phyloP scores from a whole-genome alignment of 2,797 vertebrate genomes.

The Heliangelus exortis region DNA sequence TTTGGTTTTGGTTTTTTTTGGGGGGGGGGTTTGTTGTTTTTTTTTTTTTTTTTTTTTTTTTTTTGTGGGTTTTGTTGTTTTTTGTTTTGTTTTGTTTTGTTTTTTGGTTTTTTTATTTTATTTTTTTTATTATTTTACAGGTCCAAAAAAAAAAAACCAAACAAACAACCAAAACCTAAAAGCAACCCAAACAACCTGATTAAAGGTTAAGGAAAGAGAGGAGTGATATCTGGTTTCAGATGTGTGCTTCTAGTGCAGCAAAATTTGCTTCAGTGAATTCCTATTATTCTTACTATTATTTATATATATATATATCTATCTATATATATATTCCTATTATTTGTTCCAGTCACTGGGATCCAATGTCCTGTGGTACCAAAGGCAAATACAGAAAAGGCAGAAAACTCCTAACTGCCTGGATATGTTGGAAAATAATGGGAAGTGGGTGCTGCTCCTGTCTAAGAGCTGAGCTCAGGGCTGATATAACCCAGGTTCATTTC shows the following conservation, averaged over 20 bases:
- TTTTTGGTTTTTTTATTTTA: too few relatives aligned
- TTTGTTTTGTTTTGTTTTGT: too few relatives aligned
- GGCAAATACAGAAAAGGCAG: background rate
- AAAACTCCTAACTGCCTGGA: background rate
- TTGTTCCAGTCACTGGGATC: background rate
- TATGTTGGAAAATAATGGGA: background rate
- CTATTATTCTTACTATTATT: background rate
- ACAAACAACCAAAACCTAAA: too few relatives aligned
- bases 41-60: too few relatives aligned
- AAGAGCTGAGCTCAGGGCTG: background rate
- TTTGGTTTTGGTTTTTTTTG: too few relatives aligned
- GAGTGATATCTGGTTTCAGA: background rate
- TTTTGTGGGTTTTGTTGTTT: background rate
- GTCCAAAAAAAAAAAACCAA: background rate
- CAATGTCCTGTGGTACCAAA: background rate
- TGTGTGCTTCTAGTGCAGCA: background rate
- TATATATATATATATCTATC: too few relatives aligned
- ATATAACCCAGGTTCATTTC: conserved; percentile 40
- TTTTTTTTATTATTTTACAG: too few relatives aligned
- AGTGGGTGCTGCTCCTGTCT: background rate
- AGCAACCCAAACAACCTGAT: background rate
- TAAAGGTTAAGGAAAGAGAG: background rate
- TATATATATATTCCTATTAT: too few relatives aligned
- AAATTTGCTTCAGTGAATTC: background rate
- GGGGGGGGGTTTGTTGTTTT: too few relatives aligned